A percentile compares a stretch with the other conserved stretches of the same genome.
These are phyloP conservation scores for Brachirus orientalis DNA, from an alignment of 2,113 vertebrate genomes.

Conservation along the genomic window DNA sequence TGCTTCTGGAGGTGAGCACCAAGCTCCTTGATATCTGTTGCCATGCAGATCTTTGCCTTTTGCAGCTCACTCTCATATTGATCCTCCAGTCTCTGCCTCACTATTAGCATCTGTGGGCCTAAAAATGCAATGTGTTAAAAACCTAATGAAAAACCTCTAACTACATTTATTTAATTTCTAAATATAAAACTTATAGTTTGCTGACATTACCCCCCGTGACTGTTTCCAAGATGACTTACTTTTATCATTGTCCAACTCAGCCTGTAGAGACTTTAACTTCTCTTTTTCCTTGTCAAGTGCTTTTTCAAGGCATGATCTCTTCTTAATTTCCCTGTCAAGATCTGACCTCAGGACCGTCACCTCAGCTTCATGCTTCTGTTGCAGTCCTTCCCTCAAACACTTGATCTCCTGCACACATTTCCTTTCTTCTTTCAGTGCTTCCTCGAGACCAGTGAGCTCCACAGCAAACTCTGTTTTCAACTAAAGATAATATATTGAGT, in stretches of 20 bases:
- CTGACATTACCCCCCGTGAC: no score
- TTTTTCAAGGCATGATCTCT: slow-evolving; percentile 69
- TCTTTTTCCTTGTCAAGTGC: slow-evolving; percentile 81
- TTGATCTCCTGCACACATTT: slow-evolving; percentile 59
- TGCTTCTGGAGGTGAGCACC: slow-evolving; percentile 73
- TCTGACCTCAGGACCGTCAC: slow-evolving; percentile 67
- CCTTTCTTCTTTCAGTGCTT: slow-evolving; percentile 60
- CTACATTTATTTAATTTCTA: no score
- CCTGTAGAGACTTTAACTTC: slow-evolving; percentile 79
- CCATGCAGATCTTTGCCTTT: no score
- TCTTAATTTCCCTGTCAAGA: slow-evolving; percentile 47
- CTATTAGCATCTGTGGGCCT: slow-evolving; percentile 55
- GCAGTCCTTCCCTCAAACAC: slow-evolving; percentile 74
- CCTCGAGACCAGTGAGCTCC: slow-evolving; percentile 66
- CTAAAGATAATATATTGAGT: slow-evolving; percentile 59
- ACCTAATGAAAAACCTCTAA: no score
- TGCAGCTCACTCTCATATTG: slow-evolving; percentile 72
- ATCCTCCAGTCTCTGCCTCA: slow-evolving; percentile 66
- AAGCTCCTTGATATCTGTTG: slow-evolving; percentile 77
- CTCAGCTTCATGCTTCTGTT: slow-evolving; percentile 53
- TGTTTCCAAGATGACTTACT: no score
- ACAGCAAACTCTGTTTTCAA: slow-evolving; percentile 75
- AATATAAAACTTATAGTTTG: no score
- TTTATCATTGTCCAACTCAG: slow-evolving; percentile 71
- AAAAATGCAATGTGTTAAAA: no score